Evolutionary conservation across 2,113 vertebrate species (phyloP), one percentile per base, ranked within the genome.

Genomic region (Cervus canadensis): DNA sequence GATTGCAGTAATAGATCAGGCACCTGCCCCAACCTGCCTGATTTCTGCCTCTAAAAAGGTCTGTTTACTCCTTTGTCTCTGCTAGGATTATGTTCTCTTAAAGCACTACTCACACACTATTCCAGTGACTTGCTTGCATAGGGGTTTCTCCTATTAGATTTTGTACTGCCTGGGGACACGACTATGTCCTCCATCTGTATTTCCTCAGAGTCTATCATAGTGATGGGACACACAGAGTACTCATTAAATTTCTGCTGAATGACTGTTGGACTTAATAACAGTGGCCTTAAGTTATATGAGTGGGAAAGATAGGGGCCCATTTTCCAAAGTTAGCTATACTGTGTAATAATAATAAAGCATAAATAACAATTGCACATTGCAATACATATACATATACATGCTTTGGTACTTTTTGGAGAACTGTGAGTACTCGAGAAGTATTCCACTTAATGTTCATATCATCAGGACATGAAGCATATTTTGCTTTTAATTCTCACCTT

Each of bases 71-170:
- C 43, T 28, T 88, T 30, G 36, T 90, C 78, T 45, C 52, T 92
- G 76, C 85, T 78, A 74, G 33, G 79, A 91, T 91, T 97, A 67
- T 92, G 16, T 96, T 36, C 33, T 96, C 74, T 92, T 91, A 86
- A 67, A 94, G 79, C 57, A 87, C n/a, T 30, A 50, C 50, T 96
- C 84, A 93, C 57, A 88, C 36, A 45, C 74, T 48, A 14, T 83
- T 82, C 62, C 45, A 60, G 5, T 76, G 48, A 71, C 54, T 98
- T 93, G 52, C 91, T 95, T 95, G n/a, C 87, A 40, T 91, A 97
- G 92, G 95, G 93, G 25, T 92, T 85, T 95, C 87, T 95, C 82
- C 90, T 87, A 21, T 74, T 96, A 96, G 74, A 92, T 12, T 93
- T 57, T 89, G 83, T 52, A 95, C 95, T 97, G 81, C 87, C 33